Percentiles rank a stretch among this genome's conserved stretches.
phyloP scores from a whole-genome alignment of 2,113 vertebrate genomes.

The Phasianus colchicus region DNA sequence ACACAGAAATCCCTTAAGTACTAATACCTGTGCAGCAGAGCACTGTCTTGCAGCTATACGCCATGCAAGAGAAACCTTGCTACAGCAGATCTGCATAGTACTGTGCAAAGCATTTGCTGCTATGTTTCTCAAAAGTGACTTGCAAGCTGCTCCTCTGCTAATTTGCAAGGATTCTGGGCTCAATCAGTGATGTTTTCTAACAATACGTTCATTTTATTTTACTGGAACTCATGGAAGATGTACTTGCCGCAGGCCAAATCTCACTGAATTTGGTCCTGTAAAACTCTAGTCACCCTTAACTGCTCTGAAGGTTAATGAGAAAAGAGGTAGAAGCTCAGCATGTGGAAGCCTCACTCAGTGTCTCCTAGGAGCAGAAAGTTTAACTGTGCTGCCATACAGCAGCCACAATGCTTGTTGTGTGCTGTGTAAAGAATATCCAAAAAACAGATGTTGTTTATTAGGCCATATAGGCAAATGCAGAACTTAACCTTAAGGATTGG shows the following conservation, averaged over 20 bases:
- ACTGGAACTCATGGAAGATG: rapidly evolving
- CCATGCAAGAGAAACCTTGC: not conserved
- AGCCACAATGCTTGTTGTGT: not conserved
- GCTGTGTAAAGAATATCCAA: not conserved
- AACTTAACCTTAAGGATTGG: not conserved
- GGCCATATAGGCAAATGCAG: not conserved
- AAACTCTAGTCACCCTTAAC: not conserved
- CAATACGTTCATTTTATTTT: not conserved
- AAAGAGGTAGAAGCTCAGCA: not conserved
- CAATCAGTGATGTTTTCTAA: not conserved
- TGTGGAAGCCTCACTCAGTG: not conserved
- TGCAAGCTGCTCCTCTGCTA: not conserved
- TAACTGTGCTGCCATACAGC: not conserved
- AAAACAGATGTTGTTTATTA: not conserved
- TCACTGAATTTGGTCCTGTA: not conserved
- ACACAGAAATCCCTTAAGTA: not conserved
- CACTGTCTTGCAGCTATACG: not conserved
- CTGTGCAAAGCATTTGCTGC: not conserved
- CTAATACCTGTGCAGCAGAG: not conserved
- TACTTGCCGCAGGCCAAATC: not conserved
- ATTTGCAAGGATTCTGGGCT: not conserved
- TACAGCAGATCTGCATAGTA: not conserved
- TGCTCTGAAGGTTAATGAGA: not conserved
- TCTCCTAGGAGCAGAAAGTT: not conserved
- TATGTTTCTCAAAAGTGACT: not conserved